Conservation (phyloP, 2,113 vertebrate species). For the Ptilorrhoa leucosticta region DNA sequence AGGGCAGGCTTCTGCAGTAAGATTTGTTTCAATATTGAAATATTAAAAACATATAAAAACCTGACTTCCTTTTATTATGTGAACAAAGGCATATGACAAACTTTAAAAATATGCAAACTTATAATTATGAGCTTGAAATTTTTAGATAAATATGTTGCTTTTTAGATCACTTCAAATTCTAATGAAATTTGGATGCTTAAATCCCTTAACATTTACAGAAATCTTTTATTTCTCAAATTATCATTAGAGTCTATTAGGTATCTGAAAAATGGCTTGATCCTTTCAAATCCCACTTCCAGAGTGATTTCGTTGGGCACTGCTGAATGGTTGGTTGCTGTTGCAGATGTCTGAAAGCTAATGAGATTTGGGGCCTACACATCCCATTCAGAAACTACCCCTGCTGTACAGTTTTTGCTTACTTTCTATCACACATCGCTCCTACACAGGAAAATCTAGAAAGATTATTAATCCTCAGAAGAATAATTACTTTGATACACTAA, state of each 20-base stretch:
- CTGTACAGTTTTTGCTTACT: neutral
- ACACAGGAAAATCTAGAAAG: neutral
- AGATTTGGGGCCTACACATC: neutral
- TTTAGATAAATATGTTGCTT: neutral
- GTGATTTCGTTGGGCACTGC: neutral
- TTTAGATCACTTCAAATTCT: neutral
- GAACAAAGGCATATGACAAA: neutral
- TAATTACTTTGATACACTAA: neutral
- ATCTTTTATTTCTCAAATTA: neutral
- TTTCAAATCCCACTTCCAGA: neutral
- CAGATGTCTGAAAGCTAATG: neutral
- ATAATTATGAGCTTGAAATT: neutral
- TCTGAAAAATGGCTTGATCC: neutral
- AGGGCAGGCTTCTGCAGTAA: neutral
- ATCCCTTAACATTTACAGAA: neutral
- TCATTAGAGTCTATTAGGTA: neutral
- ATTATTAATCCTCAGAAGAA: neutral
- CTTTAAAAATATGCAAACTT: neutral
- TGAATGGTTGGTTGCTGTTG: neutral
- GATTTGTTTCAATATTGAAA: neutral
- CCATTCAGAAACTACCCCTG: neutral
- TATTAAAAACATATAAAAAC: neutral
- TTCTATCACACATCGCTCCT: rapidly evolving
- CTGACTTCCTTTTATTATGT: neutral
- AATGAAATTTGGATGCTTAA: neutral